Conservation (phyloP, 2,797 vertebrate species). For the Babyrousa celebensis region DNA sequence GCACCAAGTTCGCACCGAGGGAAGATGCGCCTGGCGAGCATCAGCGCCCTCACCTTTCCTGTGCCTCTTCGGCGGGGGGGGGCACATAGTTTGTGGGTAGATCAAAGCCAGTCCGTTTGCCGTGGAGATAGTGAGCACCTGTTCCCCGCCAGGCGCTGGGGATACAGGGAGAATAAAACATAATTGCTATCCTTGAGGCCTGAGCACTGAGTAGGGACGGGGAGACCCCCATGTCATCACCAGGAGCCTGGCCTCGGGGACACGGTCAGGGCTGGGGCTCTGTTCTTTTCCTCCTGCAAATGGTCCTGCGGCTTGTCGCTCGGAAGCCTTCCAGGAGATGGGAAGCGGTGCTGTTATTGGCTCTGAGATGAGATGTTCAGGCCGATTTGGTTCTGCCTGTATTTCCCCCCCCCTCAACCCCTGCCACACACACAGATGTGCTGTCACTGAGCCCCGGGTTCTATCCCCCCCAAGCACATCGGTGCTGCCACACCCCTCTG, state of each 20-base stretch:
- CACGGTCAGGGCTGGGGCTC: background rate
- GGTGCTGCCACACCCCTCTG: accelerated
- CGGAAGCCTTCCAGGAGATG: background rate
- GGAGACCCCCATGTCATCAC: background rate
- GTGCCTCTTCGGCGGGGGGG: too few relatives aligned
- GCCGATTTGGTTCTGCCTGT: background rate
- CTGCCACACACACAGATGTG: accelerated
- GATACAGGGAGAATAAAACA: background rate
- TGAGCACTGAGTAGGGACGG: background rate
- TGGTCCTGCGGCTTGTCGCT: background rate
- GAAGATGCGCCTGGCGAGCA: too few relatives aligned
- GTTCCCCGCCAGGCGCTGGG: background rate
- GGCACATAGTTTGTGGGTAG: background rate
- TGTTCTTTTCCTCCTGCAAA: background rate
- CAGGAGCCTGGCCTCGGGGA: background rate
- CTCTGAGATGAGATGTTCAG: background rate
- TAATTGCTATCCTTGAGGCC: background rate
- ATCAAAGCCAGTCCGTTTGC: background rate
- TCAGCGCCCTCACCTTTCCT: too few relatives aligned
- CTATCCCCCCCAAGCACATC: background rate
- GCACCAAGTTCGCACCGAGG: too few relatives aligned
- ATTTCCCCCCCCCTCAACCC: too few relatives aligned
- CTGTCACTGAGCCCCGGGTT: accelerated
- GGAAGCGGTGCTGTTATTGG: background rate
- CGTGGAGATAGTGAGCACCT: background rate